phyloP scores from a whole-genome alignment of 92 coral and sea anemone genomes.

The Siderastrea siderea region DNA sequence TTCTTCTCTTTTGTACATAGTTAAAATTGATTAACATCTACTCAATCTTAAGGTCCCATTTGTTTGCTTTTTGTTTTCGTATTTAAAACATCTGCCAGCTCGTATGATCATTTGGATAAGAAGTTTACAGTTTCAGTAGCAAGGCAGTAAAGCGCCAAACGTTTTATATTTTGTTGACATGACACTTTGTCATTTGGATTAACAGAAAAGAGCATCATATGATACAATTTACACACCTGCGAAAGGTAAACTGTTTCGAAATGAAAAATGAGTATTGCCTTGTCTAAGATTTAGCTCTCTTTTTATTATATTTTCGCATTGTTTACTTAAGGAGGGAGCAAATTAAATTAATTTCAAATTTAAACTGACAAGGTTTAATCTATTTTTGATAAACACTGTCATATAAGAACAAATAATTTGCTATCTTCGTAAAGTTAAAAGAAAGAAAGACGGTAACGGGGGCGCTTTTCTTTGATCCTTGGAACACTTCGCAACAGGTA shows the following conservation, averaged over 20 bases:
- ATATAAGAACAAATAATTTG: neutral
- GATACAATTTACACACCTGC: neutral
- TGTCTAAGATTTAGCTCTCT: neutral
- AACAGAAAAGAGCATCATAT: neutral
- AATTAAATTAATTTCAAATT: constrained; percentile 13
- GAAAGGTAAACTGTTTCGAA: neutral
- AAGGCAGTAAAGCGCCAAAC: too few species aligned
- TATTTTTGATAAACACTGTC: neutral
- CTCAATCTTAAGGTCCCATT: too few species aligned
- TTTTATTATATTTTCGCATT: neutral
- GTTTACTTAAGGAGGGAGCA: neutral
- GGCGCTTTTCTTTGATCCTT: constrained; percentile 2
- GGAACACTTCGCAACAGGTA: constrained; percentile 13
- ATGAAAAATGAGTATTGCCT: neutral
- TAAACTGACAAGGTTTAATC: constrained; percentile 10
- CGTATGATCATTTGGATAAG: too few species aligned
- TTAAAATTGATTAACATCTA: too few species aligned
- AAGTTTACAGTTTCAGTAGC: too few species aligned
- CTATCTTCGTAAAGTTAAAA: neutral
- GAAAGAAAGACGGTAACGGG: neutral
- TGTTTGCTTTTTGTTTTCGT: too few species aligned
- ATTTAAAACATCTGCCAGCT: too few species aligned
- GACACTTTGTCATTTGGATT: neutral
- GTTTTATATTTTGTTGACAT: neutral
- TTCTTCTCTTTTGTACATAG: too few species aligned